Evolutionary conservation across 2,888 invertebrate genomes (phyloP), one percentile per base, ranked within the genome.

Genomic region (Scrobipalpa costella): DNA sequence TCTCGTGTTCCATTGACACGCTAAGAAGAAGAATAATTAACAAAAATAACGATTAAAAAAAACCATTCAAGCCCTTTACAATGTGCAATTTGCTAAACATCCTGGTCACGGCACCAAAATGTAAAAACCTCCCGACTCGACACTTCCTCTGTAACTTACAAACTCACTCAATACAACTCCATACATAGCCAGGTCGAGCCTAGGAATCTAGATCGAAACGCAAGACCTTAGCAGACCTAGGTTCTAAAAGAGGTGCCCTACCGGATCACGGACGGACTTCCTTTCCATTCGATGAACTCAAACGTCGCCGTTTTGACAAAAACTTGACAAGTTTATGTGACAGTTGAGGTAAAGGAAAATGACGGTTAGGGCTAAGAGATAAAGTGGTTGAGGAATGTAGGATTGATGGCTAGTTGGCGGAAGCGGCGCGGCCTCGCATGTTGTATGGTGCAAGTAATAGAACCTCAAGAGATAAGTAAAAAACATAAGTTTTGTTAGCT

Each of bases 371-470:
- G 15, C 15, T 47, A 27, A n/a, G 55, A 2, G 0, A 5, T 64
- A 64, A 47, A 57, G 63, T 57, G 19, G 11, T 17, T 8, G 15
- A 21, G 47, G 19, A 38, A 34, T 59, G 62, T 11, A 64, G 34
- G 15, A 33, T 9, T 19, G 49, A 2, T 61, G 44, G 59, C 44
- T 55, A 36, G 17, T 1, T 49, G 55, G 47, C 63, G 66, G 68
- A 68, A 68, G 65, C 65, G 63, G 62, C 15, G 61, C 62, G 66
- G 68, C 66, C 66, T 68, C 65, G 65, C 19, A 63, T 63, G 52
- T 57, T 59, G 62, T 67, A 9, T 63, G 65, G 67, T 50, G 27
- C 36, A 63, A 60, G 50, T 57, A 0, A 52, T 0, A 38, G 19
- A 57, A 66, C 1, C 2, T 1, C 49, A 33, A 11, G 21, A 7